These are phyloP conservation scores for Drosophila kambysellisi DNA, from an alignment of 2,888 invertebrate species.

Conservation along the genomic window DNA sequence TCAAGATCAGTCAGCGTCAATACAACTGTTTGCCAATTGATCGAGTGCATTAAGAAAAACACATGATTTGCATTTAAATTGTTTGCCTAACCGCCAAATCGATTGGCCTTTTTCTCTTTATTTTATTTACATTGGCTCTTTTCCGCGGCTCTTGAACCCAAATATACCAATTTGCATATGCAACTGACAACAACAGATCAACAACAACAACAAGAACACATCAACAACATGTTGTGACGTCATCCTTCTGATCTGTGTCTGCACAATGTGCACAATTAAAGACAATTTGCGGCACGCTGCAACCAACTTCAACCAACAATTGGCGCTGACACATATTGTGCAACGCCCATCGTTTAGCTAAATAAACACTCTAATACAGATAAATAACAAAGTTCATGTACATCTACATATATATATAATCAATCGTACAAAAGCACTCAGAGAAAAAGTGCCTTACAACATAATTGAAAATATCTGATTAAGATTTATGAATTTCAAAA, in stretches of 20 bases:
- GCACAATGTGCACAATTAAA: constrained; percentile 69
- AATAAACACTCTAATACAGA: constrained; percentile 41
- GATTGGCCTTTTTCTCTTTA: constrained; percentile 32
- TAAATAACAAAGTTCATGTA: constrained; percentile 27
- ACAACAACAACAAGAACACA: not conserved
- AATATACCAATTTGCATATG: constrained; percentile 30
- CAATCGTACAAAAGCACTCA: constrained; percentile 4
- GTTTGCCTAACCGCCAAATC: constrained; percentile 50
- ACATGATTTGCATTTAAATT: constrained; percentile 72
- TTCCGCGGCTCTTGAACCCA: constrained; percentile 48
- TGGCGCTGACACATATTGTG: constrained; percentile 70
- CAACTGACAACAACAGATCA: constrained; percentile 24
- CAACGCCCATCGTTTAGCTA: constrained; percentile 61
- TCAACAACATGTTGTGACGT: constrained; percentile 52
- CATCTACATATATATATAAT: constrained; percentile 1
- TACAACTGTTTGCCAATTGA: constrained; percentile 37
- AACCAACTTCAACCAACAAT: constrained; percentile 41
- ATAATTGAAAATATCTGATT: not conserved
- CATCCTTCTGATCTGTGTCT: constrained; percentile 46
- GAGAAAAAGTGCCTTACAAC: not conserved
- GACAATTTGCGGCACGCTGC: constrained; percentile 65
- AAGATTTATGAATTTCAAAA: not conserved
- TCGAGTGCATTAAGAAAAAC: constrained; percentile 61
- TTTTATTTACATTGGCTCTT: constrained; percentile 71
- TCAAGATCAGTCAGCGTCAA: constrained; percentile 61